Base-by-base conservation (phyloP, 2,797 vertebrate genomes). In the Limnodromus scolopaceus region DNA sequence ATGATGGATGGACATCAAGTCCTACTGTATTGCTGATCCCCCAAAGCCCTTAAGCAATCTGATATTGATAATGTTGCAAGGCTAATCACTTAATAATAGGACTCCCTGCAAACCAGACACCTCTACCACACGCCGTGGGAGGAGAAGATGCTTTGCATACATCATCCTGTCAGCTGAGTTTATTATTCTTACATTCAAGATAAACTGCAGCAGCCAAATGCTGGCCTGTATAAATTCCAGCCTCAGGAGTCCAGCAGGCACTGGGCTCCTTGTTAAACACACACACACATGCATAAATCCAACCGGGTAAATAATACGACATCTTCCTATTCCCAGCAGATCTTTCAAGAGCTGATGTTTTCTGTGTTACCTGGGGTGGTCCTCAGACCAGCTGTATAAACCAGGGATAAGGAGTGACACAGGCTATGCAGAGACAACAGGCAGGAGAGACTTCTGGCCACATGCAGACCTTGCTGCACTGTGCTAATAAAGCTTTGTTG, bases 161-260 rank as follows among this genome's bases (percentile, higher is more conserved):
- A 98, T 98, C 98, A 98, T 95, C 80, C 96, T 98, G 97, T 98
- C 98, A 97, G 89, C 91, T 91, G 65, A 97, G 98, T 98, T 98
- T 98, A 97, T 98, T 98, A 97, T 98, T 98, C 97, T 97, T 98
- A 95, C 75, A 43, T 95, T 97, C 90, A 96, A 97, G 98, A 98
- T 98, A 98, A 98, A 98, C 98, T 97, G 83, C 96, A 97, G 96
- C 97, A 96, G 96, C 96, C 91, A 97, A 98, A 96, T 81, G 64
- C 95, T 94, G 95, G 97, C 96, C 97, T 98, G 98, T 98, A 98
- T 98, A 98, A 98, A 98, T 98, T 98, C 98, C 98, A 98, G 94
- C 95, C 96, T 97, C 76, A 63, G 93, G 96, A 98, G 91, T 95
- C 81, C 48, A 93, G 86, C 95, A 98, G 96, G 96, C 97, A 97